Percentiles rank a stretch among this genome's conserved stretches.
Evolutionary conservation across 2,113 vertebrate species (phyloP).

Genomic region (Epinephelus moara): DNA sequence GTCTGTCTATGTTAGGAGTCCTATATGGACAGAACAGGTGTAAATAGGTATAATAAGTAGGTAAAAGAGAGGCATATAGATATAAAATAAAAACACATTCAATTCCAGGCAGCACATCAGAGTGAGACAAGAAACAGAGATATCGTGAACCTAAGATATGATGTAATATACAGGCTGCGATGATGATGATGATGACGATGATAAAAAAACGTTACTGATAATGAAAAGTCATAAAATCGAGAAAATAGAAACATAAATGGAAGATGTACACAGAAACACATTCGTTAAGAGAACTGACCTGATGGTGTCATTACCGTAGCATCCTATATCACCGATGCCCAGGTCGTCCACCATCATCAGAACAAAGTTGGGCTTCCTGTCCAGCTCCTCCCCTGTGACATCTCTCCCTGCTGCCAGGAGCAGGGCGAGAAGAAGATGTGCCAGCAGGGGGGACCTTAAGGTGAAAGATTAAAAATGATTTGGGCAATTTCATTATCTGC

Average conservation of each 20-base stretch:
- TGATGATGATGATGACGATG: background rate
- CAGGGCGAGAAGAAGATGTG: constrained; percentile 38
- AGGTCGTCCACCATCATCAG: constrained; percentile 90
- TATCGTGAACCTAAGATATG: too few relatives aligned
- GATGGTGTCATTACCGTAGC: constrained; percentile 90
- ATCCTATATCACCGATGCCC: constrained; percentile 91
- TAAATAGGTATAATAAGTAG: background rate
- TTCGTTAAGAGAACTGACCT: constrained; percentile 70
- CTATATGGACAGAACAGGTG: constrained; percentile 45
- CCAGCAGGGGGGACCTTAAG: constrained; percentile 43
- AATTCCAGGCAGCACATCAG: background rate
- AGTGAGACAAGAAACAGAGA: background rate
- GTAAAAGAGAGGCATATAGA: background rate
- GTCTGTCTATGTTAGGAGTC: constrained; percentile 85
- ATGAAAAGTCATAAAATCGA: background rate
- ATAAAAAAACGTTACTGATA: background rate
- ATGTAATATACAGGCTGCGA: background rate
- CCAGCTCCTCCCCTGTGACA: constrained; percentile 28
- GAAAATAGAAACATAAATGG: background rate
- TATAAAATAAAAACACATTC: background rate
- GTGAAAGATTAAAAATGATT: background rate
- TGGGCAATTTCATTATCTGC: background rate
- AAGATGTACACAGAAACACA: background rate
- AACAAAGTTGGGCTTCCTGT: constrained; percentile 86
- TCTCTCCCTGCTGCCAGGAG: constrained; percentile 49